phyloP scores from a whole-genome alignment of 2,113 vertebrate genomes.

The Apteryx owenii region DNA sequence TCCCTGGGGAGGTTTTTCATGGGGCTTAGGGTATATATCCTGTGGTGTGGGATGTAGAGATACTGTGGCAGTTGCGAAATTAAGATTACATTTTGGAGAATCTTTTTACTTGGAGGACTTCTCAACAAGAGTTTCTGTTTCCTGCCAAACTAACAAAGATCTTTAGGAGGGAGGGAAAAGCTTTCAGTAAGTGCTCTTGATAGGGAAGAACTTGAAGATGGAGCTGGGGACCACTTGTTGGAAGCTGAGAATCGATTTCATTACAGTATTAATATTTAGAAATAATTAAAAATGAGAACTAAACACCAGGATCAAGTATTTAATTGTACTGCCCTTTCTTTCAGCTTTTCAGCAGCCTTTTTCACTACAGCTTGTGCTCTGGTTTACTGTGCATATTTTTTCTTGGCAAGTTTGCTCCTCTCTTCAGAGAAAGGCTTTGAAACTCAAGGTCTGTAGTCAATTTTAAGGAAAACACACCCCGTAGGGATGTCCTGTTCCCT shows the following conservation, averaged over 20 bases:
- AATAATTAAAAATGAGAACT: constrained; percentile 42
- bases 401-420: neutral
- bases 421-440: neutral
- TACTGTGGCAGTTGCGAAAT: neutral
- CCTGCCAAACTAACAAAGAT: constrained; percentile 50
- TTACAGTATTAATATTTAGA: constrained; percentile 50
- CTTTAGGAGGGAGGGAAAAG: constrained; percentile 24
- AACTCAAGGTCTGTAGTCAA: neutral
- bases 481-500: neutral
- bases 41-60: neutral
- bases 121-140: constrained; percentile 19
- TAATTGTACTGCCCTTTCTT: neutral
- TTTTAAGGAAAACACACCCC: neutral
- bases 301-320: neutral
- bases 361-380: neutral
- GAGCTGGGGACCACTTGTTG: constrained; percentile 39
- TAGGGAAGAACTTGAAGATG: constrained; percentile 4
- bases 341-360: neutral
- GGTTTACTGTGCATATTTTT: accelerated
- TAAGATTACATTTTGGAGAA: constrained; percentile 1
- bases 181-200: constrained; percentile 42
- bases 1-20: neutral
- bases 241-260: constrained; percentile 27
- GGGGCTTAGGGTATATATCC: neutral
- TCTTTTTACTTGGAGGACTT: constrained; percentile 8